These are phyloP conservation scores for Chaenogobius annularis DNA, from an alignment of 2,113 vertebrate species.

Conservation along the genomic window DNA sequence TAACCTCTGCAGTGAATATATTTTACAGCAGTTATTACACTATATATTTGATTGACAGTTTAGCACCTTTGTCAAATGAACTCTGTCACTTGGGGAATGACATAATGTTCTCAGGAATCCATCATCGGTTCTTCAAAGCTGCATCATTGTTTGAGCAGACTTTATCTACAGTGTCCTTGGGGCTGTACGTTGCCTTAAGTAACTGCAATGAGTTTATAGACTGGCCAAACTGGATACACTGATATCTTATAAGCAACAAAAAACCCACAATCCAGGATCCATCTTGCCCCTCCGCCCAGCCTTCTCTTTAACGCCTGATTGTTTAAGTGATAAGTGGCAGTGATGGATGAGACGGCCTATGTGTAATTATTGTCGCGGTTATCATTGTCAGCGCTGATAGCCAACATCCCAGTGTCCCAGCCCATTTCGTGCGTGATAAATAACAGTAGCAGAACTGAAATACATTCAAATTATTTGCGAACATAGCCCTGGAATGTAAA, in stretches of 20 bases:
- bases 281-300: conserved; percentile 29
- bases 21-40: neutral
- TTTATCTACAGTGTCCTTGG: neutral
- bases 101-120: neutral
- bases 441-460: conserved; percentile 58
- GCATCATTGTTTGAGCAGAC: neutral
- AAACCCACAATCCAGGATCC: conserved; percentile 47
- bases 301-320: conserved; percentile 61
- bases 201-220: conserved; percentile 20
- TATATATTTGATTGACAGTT: neutral
- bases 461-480: conserved; percentile 58
- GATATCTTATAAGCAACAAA: conserved; percentile 14
- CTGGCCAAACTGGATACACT: conserved; percentile 40
- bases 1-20: neutral
- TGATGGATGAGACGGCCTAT: conserved; percentile 76
- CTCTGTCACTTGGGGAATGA: neutral
- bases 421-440: conserved; percentile 75
- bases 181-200: conserved; percentile 14
- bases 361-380: conserved; percentile 80
- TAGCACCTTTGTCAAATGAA: neutral
- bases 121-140: conserved; percentile 12
- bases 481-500: conserved; percentile 63
- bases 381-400: conserved; percentile 75
- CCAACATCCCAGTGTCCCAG: conserved; percentile 70
- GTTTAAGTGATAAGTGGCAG: conserved; percentile 75